These are phyloP conservation scores for Hippolais icterina DNA, from an alignment of 2,113 vertebrate species.

Conservation along the genomic window DNA sequence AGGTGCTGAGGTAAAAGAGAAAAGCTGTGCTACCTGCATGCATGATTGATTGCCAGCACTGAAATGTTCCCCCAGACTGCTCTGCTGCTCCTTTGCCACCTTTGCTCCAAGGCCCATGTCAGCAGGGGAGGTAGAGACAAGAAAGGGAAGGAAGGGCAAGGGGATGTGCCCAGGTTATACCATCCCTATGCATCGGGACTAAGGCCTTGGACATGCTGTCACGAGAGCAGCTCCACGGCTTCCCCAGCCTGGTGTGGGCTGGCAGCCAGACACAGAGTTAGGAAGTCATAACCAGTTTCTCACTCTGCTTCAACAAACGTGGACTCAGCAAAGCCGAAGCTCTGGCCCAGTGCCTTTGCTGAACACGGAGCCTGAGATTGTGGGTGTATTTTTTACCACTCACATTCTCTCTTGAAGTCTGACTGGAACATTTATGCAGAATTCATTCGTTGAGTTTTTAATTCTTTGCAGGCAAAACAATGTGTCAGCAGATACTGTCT, in stretches of 20 bases:
- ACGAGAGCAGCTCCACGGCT: not conserved
- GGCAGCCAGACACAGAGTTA: not conserved
- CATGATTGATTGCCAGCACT: not conserved
- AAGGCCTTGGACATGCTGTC: not conserved
- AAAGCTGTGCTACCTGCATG: not conserved
- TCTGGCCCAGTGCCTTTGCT: not conserved
- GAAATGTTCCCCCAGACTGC: fast-evolving
- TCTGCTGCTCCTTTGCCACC: not conserved
- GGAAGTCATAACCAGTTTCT: not conserved
- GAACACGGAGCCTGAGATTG: not conserved
- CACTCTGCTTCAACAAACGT: not conserved
- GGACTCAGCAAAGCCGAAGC: conserved; percentile 14
- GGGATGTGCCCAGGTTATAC: not conserved
- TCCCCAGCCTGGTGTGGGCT: not conserved
- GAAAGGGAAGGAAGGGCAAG: not conserved
- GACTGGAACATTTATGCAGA: not conserved
- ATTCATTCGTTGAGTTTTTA: not conserved
- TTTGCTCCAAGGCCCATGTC: not conserved
- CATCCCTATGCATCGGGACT: fast-evolving
- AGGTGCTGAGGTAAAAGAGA: conserved; percentile 16
- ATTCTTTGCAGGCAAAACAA: not conserved
- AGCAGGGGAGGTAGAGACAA: not conserved
- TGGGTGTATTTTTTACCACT: not conserved
- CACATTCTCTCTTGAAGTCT: not conserved
- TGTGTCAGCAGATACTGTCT: conserved; percentile 8